Evolutionary conservation across 2,113 vertebrate species (phyloP).

Genomic region (Lamprotornis superbus): DNA sequence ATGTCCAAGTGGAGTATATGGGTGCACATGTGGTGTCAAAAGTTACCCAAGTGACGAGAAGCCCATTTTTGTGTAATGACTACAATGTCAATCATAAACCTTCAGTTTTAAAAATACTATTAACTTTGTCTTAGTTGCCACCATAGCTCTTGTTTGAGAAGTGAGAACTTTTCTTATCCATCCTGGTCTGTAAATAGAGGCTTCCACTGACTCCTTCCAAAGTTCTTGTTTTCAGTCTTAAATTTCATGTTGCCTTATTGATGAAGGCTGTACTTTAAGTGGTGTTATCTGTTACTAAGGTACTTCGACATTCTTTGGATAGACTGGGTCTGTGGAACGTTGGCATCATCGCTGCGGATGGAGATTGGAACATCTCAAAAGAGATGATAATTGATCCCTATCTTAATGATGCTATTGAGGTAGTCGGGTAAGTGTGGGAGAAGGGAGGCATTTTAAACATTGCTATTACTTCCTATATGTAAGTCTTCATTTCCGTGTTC

Average conservation of each 20-base stretch:
- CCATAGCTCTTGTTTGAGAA: background rate
- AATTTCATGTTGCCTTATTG: background rate
- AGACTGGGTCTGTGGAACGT: conserved; percentile 76
- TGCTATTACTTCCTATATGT: background rate
- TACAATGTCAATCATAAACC: background rate
- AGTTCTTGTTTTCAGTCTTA: background rate
- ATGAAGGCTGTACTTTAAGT: conserved; percentile 50
- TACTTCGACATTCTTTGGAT: conserved; percentile 84
- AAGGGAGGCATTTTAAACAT: background rate
- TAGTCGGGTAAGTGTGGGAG: conserved; percentile 85
- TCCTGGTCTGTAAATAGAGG: background rate
- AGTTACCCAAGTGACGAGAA: background rate
- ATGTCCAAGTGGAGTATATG: background rate
- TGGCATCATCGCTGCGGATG: conserved; percentile 87
- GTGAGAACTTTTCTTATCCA: background rate
- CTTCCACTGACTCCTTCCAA: background rate
- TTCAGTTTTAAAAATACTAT: background rate
- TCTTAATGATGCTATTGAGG: conserved; percentile 81
- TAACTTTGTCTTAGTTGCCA: background rate
- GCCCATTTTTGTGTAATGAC: background rate
- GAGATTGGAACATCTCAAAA: conserved; percentile 79
- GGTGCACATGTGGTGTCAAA: background rate
- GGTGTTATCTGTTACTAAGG: conserved; percentile 80
- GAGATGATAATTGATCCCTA: conserved; percentile 78
- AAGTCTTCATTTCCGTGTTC: background rate